Evolutionary conservation across 2,797 vertebrate genomes (phyloP).

Genomic region (Danio jaintianensis): DNA sequence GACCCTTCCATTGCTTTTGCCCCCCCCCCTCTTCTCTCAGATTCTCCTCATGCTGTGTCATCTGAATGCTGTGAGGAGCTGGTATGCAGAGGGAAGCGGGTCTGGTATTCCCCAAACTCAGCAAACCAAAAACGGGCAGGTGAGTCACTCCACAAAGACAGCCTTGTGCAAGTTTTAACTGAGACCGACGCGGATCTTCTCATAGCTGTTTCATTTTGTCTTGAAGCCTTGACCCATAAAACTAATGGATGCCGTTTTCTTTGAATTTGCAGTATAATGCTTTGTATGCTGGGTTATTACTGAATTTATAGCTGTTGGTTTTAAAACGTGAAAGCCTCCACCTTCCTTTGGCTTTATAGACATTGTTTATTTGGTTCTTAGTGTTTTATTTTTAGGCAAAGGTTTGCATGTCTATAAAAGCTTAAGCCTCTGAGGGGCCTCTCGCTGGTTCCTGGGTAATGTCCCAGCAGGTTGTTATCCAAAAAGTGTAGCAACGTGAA

Average conservation of each 20-base stretch:
- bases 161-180: slow-evolving; percentile 43
- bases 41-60: slow-evolving; percentile 33
- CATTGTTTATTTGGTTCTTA: slow-evolving; percentile 33
- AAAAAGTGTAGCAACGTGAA: slow-evolving; percentile 71
- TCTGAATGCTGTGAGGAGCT: slow-evolving; percentile 28
- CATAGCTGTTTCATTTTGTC: slow-evolving; percentile 18
- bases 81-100: slow-evolving; percentile 21
- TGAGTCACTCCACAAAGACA: slow-evolving; percentile 34
- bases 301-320: slow-evolving; percentile 6
- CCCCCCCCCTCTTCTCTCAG: neutral
- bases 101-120: slow-evolving; percentile 22
- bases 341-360: slow-evolving; percentile 20
- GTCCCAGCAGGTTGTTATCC: slow-evolving; percentile 67
- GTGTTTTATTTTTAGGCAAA: slow-evolving; percentile 24
- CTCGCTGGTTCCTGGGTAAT: slow-evolving; percentile 62
- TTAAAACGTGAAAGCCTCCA: slow-evolving; percentile 1
- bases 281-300: slow-evolving; percentile 9
- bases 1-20: neutral
- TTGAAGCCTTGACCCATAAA: slow-evolving; percentile 27
- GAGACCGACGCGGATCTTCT: slow-evolving; percentile 30
- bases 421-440: slow-evolving; percentile 56
- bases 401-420: slow-evolving; percentile 21
- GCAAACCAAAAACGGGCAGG: slow-evolving; percentile 7
- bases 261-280: slow-evolving; percentile 9
- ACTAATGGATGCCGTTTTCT: slow-evolving; percentile 23